Conservation (phyloP, 92 coral and sea anemone genomes). For the Bergia puertoricense region DNA sequence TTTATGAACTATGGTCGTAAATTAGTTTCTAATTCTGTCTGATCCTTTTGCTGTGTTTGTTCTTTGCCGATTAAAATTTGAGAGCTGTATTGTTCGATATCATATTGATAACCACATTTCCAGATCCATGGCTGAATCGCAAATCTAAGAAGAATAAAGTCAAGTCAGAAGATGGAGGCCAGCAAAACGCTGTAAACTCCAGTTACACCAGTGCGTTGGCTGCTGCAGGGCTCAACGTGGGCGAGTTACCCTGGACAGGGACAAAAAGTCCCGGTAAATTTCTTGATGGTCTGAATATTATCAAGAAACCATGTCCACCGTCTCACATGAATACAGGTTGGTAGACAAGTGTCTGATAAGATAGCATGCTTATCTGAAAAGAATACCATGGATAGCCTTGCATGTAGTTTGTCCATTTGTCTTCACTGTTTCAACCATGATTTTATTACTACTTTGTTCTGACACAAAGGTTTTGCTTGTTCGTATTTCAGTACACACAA, state of each 20-base stretch:
- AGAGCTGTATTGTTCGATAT: background rate
- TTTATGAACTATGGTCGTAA: background rate
- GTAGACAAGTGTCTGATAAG: background rate
- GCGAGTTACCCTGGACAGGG: conserved; percentile 69
- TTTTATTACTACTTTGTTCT: background rate
- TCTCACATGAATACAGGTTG: conserved; percentile 39
- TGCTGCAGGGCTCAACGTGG: conserved; percentile 92
- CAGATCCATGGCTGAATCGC: conserved; percentile 90
- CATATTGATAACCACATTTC: background rate
- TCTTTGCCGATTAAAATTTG: background rate
- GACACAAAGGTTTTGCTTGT: background rate
- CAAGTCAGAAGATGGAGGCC: conserved; percentile 65
- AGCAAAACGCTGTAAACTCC: conserved; percentile 53
- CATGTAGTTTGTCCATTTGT: no score
- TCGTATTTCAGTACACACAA: background rate
- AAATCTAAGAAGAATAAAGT: conserved; percentile 77
- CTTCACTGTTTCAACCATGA: no score
- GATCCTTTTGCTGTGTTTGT: background rate
- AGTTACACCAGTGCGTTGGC: conserved; percentile 75
- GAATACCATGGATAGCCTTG: no score
- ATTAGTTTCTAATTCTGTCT: no score
- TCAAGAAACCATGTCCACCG: conserved; percentile 34
- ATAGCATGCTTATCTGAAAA: no score
- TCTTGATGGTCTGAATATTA: conserved; percentile 45
- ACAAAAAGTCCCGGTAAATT: conserved; percentile 25